Base-by-base conservation (phyloP, 2,113 vertebrate genomes). In the Periophthalmus modestus region DNA sequence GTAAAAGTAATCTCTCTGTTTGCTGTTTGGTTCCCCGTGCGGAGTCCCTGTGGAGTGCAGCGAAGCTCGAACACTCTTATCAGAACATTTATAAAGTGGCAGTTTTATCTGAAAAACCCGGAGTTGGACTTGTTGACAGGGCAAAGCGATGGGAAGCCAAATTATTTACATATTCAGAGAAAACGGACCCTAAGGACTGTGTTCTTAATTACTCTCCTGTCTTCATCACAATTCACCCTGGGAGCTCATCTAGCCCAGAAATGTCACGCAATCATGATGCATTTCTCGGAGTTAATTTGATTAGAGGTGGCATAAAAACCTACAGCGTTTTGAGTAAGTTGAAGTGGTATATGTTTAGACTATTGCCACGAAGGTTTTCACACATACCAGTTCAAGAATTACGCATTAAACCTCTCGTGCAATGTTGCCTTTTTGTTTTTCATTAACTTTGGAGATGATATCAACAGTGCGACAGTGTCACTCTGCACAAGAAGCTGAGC, bases 181-280 rank as follows among this genome's bases (percentile, higher is more conserved):
- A 86, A 90, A 89, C 66, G 67, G 65, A 82, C 78, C 89, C 88
- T 84, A 47, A 81, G 90, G 91, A 89, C 77, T 89, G 82, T 86
- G 84, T 82, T 83, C 86, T 88, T 92, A 90, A 93, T 92, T 89
- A 88, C 82, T 87, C 79, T 82, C 84, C 83, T 87, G 69, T 89
- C 88, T 87, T 86, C 83, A 89, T 90, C 89, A 85, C 78, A 86
- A 77, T 85, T 91, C 74, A 84, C 92, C 88, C 82, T 82, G 77
- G 83, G 89, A 92, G 87, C 89, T 85, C 77, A 80, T 89, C 83
- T 89, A 92, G 87, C 92, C 93, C 82, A 92, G 90, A 93, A 92
- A 92, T 92, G 92, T 92, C 91, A 92, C 72, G 74, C 87, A 90
- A 89, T 90, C 81, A 81, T 89, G 82, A 85, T 81, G 62, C 81